A percentile compares a stretch with the other conserved stretches of the same genome.
These are phyloP conservation scores for Metallyticus violacea DNA, from an alignment of 2,888 invertebrate species.

Conservation along the genomic window DNA sequence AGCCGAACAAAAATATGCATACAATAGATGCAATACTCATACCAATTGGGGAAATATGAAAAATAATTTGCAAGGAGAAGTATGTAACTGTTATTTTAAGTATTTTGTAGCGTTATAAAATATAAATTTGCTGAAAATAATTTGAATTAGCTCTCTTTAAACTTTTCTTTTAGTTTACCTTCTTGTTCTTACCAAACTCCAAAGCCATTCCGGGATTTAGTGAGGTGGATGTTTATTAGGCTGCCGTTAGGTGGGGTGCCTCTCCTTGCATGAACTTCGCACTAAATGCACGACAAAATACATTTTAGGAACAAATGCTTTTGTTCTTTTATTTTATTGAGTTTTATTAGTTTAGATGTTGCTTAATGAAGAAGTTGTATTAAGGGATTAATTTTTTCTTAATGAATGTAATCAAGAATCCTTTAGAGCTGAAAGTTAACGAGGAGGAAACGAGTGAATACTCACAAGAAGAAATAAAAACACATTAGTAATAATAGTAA, in stretches of 20 bases:
- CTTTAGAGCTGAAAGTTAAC: constrained; percentile 35
- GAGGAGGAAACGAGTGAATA: constrained; percentile 50
- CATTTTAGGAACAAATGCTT: constrained; percentile 33
- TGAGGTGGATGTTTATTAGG: constrained; percentile 33
- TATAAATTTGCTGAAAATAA: constrained; percentile 17
- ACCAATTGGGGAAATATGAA: constrained; percentile 23
- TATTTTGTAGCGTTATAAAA: constrained; percentile 6
- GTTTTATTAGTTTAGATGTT: constrained; percentile 5
- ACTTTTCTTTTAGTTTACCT: constrained; percentile 35
- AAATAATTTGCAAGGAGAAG: constrained; percentile 30
- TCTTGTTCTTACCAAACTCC: constrained; percentile 34
- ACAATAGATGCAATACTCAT: constrained; percentile 32
- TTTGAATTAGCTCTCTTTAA: constrained; percentile 31
- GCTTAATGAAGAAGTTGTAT: background rate
- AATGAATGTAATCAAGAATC: background rate
- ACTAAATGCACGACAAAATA: constrained; percentile 36
- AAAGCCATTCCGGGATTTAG: constrained; percentile 34
- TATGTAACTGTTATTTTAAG: constrained; percentile 14
- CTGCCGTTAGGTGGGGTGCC: constrained; percentile 30
- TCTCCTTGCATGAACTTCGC: constrained; percentile 34
- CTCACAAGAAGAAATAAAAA: constrained; percentile 28
- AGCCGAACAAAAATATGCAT: constrained; percentile 28
- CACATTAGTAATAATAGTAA: constrained; percentile 27
- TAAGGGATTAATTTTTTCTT: constrained; percentile 15
- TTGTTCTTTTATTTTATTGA: constrained; percentile 22